Evolutionary conservation across 1,140 invertebrate species (phyloP), one percentile per base, ranked within the genome.

Genomic region (Achroia grisella): DNA sequence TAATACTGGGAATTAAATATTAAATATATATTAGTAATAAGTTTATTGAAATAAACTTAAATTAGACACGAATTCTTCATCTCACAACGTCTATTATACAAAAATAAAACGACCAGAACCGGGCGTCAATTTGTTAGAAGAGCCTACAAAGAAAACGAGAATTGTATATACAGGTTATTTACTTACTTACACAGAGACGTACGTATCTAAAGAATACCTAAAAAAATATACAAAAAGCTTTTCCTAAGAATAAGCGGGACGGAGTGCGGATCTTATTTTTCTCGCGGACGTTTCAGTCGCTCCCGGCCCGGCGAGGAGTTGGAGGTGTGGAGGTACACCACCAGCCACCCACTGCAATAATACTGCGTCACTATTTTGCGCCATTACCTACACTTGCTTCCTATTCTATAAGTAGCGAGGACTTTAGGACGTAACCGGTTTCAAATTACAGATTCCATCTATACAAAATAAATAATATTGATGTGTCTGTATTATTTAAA

Each of bases 281-380:
- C 80, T 79, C 75, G 70, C 67, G 74, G 66, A 75, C 76, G 76
- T 84, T 84, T 84, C 80, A 83, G 76, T 80, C 77, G 68, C 77
- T 79, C 17, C 35, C 15, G 13, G 13, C 15, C 14, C 71, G 35
- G 48, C 41, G 60, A 48, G 51, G 62, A 49, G 30, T 47, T 35
- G 44, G 39, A 56, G 42, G 53, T 44, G 34, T 37, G 56, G 62
- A 47, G 64, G 33, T 45, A 58, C 56, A 52, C 39, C 35, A 52
- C 52, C 64, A 65, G 48, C 74, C 72, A 57, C 78, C 72, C 75
- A 67, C 76, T 81, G 81, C 81, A 85, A 85, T 85, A 85, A 85
- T 85, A 85, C 81, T 82, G 81, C 81, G 81, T 85, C 81, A 85
- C 81, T 85, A 85, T 85, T 85, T 85, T 85, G 81, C 81, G 77